Evolutionary conservation across 2,888 invertebrate genomes (phyloP), one percentile per base, ranked within the genome.

Genomic region (Trichacis sp.): DNA sequence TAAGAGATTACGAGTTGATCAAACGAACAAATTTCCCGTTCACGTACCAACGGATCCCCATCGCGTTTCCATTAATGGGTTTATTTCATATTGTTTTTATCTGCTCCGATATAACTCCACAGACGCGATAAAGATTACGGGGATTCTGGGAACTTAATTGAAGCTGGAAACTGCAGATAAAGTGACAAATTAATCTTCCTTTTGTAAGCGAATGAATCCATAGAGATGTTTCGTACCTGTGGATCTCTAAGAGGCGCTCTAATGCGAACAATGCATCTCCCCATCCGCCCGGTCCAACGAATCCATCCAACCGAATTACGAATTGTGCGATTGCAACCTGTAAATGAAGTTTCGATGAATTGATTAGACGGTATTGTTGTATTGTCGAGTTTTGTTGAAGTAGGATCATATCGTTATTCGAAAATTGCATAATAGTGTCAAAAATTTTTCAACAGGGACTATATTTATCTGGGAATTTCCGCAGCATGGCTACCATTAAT

Each of bases 211-310:
- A 24, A 45, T 33, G 43, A 52, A 45, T 56, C 46, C 55, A 64
- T 42, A 46, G 48, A 24, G 36, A 57, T 43, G 51, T 54, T 56
- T 30, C 67, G 55, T 64, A 79, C 79, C 77, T 79, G 79, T 14
- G 79, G 75, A 68, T 80, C 79, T 48, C 72, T 75, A 36, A 73
- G 63, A 24, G 79, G 75, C 43, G 78, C 77, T 53, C 73, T 73
- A 64, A 80, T 79, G 49, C 75, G 72, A 42, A 80, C 72, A 46
- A 75, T 69, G 55, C 80, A 80, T 43, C 76, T 72, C 51, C 80
- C 80, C 80, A 80, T 80, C 20, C 80, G 73, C 38, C 80, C 80
- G n/a, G 80, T 80, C 80, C 80, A 80, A 47, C 77, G 74, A 58
- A 80, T 78, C 79, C 79, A 79, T 52, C 80, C 80, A 17, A 80